phyloP scores from a whole-genome alignment of 2,888 invertebrate species.

The Volucella zonaria region DNA sequence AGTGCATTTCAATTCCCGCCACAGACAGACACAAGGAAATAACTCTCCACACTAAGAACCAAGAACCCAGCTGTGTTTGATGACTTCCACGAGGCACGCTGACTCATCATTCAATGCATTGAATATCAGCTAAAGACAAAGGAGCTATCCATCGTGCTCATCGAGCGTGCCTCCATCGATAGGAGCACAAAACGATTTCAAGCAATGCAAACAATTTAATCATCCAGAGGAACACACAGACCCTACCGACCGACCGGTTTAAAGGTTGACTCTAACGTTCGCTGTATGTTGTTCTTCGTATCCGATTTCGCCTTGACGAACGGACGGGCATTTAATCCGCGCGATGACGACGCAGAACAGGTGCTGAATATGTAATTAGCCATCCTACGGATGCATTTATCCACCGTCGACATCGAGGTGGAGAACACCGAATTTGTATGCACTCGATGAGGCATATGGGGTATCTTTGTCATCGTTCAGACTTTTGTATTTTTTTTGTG shows the following conservation, averaged over 20 bases:
- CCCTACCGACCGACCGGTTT: constrained; percentile 64
- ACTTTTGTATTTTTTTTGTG: constrained; percentile 4
- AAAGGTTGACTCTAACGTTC: constrained; percentile 65
- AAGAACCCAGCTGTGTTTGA: constrained; percentile 44
- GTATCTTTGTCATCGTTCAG: constrained; percentile 37
- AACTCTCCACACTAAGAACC: constrained; percentile 30
- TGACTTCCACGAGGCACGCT: constrained; percentile 46
- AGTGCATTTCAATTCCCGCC: constrained; percentile 54
- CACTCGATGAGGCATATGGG: constrained; percentile 67
- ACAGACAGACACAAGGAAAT: constrained; percentile 63
- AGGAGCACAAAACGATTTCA: constrained; percentile 32
- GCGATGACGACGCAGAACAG: constrained; percentile 69
- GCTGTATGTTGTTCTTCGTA: constrained; percentile 39
- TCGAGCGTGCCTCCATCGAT: background rate
- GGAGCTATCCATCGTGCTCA: constrained; percentile 3
- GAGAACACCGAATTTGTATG: constrained; percentile 65
- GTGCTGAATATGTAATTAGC: constrained; percentile 72
- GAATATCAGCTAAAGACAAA: constrained; percentile 52
- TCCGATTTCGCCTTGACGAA: constrained; percentile 72
- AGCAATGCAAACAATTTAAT: constrained; percentile 58
- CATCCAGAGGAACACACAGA: constrained; percentile 27
- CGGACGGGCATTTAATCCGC: constrained; percentile 59
- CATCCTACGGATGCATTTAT: constrained; percentile 67
- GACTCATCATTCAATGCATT: constrained; percentile 58
- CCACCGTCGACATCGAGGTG: constrained; percentile 19